Conservation (phyloP, 1,140 invertebrate genomes). For the Drosophila bipectinata region DNA sequence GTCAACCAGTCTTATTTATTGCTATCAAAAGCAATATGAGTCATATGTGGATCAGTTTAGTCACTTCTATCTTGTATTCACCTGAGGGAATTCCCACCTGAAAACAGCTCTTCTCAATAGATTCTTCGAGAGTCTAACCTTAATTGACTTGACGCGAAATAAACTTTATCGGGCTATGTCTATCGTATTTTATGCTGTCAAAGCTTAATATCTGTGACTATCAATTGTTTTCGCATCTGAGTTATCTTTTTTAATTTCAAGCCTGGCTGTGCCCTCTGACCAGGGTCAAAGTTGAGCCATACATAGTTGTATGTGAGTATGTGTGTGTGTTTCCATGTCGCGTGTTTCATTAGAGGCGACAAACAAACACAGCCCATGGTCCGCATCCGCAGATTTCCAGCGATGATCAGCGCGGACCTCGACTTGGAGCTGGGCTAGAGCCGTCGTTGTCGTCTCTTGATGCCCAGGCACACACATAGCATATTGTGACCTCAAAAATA, state of each 20-base stretch:
- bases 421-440: conserved; percentile 17
- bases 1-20: background rate
- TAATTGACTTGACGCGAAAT: conserved; percentile 66
- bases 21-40: background rate
- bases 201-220: conserved; percentile 81
- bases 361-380: conserved; percentile 68
- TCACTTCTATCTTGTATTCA: background rate
- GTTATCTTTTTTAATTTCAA: conserved; percentile 81
- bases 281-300: conserved; percentile 75
- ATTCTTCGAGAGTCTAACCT: conserved; percentile 43
- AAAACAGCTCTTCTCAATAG: conserved; percentile 37
- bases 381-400: conserved; percentile 74
- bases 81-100: conserved; percentile 35
- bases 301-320: conserved; percentile 33
- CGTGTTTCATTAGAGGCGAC: conserved; percentile 82
- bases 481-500: conserved; percentile 83
- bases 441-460: conserved; percentile 32
- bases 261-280: conserved; percentile 72
- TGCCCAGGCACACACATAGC: conserved; percentile 26
- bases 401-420: conserved; percentile 66
- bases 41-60: background rate
- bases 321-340: conserved; percentile 58
- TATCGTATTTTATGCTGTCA: conserved; percentile 71
- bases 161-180: conserved; percentile 64
- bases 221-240: conserved; percentile 81